Percentiles rank a stretch among this genome's conserved stretches.
Conservation (phyloP, 1,140 invertebrate genomes). For the Drosophila kikkawai region DNA sequence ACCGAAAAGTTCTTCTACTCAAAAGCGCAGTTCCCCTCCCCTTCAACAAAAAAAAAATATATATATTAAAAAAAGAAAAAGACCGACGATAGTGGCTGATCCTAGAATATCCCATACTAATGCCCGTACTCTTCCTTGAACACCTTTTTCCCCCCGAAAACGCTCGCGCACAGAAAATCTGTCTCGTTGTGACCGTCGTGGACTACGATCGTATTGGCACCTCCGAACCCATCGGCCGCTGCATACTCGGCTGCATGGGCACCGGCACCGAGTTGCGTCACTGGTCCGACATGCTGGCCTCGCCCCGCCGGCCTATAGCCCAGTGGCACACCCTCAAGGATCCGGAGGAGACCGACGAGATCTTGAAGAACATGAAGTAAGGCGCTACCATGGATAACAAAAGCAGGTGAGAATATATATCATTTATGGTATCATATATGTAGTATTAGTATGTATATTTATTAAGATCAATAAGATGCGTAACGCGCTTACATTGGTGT, state of each 20-base stretch:
- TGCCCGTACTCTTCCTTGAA: constrained; percentile 39
- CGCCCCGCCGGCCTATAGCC: constrained; percentile 98
- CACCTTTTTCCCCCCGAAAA: constrained; percentile 5
- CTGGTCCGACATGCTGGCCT: constrained; percentile 99
- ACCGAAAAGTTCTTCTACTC: constrained; percentile 65
- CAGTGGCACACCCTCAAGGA: constrained; percentile 99
- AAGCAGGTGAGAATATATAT: constrained; percentile 41
- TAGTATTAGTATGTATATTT: too few species aligned
- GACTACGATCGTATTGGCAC: constrained; percentile 99
- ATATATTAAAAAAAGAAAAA: constrained; percentile 12
- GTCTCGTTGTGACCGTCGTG: constrained; percentile 98
- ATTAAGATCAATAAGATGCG: too few species aligned
- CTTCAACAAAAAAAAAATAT: constrained; percentile 25
- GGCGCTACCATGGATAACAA: constrained; percentile 61
- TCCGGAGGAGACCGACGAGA: constrained; percentile 94
- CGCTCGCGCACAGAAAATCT: constrained; percentile 95
- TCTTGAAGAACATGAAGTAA: constrained; percentile 84
- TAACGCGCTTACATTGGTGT: too few species aligned
- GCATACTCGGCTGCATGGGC: constrained; percentile 98
- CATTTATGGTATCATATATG: too few species aligned
- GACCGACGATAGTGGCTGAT: constrained; percentile 22
- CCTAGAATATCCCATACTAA: constrained; percentile 26
- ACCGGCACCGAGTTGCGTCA: constrained; percentile 98
- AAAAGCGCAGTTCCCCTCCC: constrained; percentile 38
- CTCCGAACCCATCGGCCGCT: constrained; percentile 99